A percentile compares a stretch with the other conserved stretches of the same genome.
These are phyloP conservation scores for Neodontobutis hainanensis DNA, from an alignment of 2,113 vertebrate genomes.

Conservation along the genomic window DNA sequence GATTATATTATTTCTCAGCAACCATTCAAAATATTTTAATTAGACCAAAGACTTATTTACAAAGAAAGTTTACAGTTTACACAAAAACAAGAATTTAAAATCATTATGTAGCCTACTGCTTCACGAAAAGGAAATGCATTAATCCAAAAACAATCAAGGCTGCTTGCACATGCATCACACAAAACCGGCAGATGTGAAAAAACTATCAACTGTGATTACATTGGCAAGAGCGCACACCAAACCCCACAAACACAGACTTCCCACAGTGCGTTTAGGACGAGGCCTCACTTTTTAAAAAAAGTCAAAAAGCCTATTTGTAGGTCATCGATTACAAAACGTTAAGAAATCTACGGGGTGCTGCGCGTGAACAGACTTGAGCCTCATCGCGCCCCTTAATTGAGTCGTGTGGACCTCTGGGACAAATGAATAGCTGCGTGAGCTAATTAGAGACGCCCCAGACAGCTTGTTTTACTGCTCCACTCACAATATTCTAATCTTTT, in stretches of 20 bases:
- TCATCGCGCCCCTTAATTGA: conserved; percentile 80
- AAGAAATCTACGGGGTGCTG: conserved; percentile 25
- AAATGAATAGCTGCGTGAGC: conserved; percentile 88
- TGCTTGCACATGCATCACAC: conserved; percentile 21
- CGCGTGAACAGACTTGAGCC: conserved; percentile 71
- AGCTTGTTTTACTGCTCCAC: conserved; percentile 40
- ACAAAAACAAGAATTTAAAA: no score
- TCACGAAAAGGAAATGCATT: no score
- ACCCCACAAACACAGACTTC: conserved; percentile 39
- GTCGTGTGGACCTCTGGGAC: conserved; percentile 84
- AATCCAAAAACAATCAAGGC: background rate
- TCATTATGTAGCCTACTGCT: no score
- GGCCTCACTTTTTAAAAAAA: conserved; percentile 50
- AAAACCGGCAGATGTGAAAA: conserved; percentile 52
- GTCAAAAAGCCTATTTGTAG: conserved; percentile 37
- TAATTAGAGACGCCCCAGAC: conserved; percentile 84
- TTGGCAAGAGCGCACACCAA: background rate
- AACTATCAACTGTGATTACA: conserved; percentile 62
- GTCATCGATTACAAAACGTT: conserved; percentile 37
- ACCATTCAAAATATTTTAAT: background rate
- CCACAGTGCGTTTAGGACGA: background rate
- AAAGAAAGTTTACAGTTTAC: background rate
- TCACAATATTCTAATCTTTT: background rate
- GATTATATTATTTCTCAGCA: background rate
- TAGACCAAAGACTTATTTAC: background rate